phyloP scores from a whole-genome alignment of 2,888 invertebrate genomes.

The Ischnus inquisitorius region DNA sequence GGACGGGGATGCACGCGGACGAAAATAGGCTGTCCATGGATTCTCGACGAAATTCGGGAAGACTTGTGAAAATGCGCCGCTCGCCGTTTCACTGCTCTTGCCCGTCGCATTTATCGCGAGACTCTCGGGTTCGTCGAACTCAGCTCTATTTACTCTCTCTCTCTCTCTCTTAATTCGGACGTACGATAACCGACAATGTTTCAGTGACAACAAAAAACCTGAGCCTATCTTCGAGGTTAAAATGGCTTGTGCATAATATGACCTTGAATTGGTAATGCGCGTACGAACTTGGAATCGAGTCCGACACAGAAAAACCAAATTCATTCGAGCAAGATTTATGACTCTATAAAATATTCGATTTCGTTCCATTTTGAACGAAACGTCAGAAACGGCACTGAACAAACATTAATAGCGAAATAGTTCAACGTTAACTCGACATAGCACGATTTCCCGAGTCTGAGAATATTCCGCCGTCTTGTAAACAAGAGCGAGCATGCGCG shows the following conservation, averaged over 20 bases:
- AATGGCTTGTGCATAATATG: not conserved
- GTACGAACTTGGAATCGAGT: not conserved
- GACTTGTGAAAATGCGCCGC: slow-evolving; percentile 16
- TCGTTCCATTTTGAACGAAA: not conserved
- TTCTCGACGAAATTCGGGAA: slow-evolving; percentile 37
- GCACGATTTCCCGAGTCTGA: not conserved
- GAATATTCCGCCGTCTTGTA: not conserved
- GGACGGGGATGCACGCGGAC: slow-evolving; percentile 35
- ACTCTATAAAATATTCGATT: not conserved
- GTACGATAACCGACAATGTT: not conserved
- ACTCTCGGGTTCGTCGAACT: slow-evolving; percentile 28
- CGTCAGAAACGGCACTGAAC: not conserved
- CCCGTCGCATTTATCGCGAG: slow-evolving; percentile 23
- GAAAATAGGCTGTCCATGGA: slow-evolving; percentile 30
- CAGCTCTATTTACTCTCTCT: too few relatives aligned
- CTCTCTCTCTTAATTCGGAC: not conserved
- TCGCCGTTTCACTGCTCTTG: slow-evolving; percentile 14
- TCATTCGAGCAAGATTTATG: not conserved
- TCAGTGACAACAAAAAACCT: not conserved
- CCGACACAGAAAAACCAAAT: not conserved
- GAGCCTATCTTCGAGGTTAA: too few relatives aligned
- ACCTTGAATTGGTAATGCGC: not conserved
- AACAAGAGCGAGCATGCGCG: not conserved
- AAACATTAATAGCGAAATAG: not conserved
- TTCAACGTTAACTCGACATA: not conserved